Conservation (phyloP, 2,888 invertebrate genomes). For the Tinea semifulvella region DNA sequence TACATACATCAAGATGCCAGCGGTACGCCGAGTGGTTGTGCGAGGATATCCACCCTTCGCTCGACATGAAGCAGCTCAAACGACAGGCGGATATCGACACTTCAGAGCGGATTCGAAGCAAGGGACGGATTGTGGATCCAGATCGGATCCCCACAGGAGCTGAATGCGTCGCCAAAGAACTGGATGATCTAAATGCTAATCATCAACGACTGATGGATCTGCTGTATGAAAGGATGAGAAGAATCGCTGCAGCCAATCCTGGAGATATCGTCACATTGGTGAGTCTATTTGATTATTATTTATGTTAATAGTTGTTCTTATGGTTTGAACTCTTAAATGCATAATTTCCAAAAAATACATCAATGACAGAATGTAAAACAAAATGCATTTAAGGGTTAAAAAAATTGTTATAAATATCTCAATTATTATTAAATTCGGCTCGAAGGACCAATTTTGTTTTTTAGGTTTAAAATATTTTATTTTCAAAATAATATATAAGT, state of each 20-base stretch:
- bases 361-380: too few relatives aligned
- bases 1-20: slow-evolving; percentile 85
- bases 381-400: too few relatives aligned
- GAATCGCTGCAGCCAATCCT: slow-evolving; percentile 73
- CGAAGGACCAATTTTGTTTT: too few relatives aligned
- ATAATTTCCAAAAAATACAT: too few relatives aligned
- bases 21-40: slow-evolving; percentile 85
- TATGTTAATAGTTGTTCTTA: too few relatives aligned
- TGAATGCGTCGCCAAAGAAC: slow-evolving; percentile 78
- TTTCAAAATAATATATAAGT: too few relatives aligned
- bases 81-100: slow-evolving; percentile 49
- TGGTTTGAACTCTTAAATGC: too few relatives aligned
- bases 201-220: slow-evolving; percentile 77
- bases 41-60: slow-evolving; percentile 82
- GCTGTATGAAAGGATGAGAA: slow-evolving; percentile 73
- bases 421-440: too few relatives aligned
- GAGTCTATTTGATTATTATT: too few relatives aligned
- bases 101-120: slow-evolving; percentile 42
- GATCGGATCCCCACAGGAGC: slow-evolving; percentile 63
- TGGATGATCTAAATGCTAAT: slow-evolving; percentile 83
- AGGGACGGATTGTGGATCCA: slow-evolving; percentile 32
- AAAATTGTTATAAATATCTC: too few relatives aligned
- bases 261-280: slow-evolving; percentile 82
- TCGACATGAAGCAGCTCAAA: slow-evolving; percentile 67
- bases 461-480: too few relatives aligned